Conservation (phyloP, 2,113 vertebrate genomes). For the Dipodomys ordii region DNA sequence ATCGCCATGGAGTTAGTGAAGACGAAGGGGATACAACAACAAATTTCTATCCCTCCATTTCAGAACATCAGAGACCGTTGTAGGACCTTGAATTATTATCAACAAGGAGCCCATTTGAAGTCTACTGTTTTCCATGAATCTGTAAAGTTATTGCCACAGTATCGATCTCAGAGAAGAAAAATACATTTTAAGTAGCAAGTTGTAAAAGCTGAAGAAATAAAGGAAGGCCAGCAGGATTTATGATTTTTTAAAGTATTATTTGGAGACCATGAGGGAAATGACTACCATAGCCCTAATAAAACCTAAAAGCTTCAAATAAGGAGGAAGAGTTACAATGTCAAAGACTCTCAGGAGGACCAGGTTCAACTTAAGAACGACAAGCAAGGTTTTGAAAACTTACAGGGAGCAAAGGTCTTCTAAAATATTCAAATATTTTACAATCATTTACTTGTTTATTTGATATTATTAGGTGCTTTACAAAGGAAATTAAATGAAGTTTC, state of each 20-base stretch:
- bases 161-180: not conserved
- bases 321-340: not conserved
- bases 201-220: conserved; percentile 18
- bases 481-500: not conserved
- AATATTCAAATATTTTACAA: not conserved
- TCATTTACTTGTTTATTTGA: not conserved
- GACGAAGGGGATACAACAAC: not conserved
- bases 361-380: not conserved
- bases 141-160: not conserved
- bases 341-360: not conserved
- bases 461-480: not conserved
- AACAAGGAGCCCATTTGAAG: not conserved
- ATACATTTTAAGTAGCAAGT: not conserved
- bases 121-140: not conserved
- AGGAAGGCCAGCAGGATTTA: not conserved
- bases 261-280: not conserved
- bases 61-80: not conserved
- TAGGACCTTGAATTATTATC: not conserved
- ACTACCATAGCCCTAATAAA: not conserved
- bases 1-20: not conserved
- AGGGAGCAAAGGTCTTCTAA: not conserved
- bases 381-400: not conserved
- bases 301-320: not conserved
- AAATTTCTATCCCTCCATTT: not conserved
- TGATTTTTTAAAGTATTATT: not conserved